Base-by-base conservation (phyloP, 1,140 invertebrate species). In the Harpegnathos saltator region DNA sequence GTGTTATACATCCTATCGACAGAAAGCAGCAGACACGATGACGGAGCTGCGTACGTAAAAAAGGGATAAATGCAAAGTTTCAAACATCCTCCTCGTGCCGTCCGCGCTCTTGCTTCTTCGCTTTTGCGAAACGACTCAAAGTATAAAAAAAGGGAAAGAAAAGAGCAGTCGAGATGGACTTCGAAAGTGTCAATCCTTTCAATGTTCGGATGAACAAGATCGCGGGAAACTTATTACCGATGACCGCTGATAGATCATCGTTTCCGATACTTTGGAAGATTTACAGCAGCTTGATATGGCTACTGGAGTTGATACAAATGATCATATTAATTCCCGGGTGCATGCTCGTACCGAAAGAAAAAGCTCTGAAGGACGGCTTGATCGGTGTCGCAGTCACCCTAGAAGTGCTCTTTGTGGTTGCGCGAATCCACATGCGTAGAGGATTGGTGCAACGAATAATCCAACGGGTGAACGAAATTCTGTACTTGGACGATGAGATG, bases 151-250 rank as follows among this genome's bases (percentile, higher is more conserved):
- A 3, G 7, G 11, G 0, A 44, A 11, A 44, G n/a, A n/a, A 3
- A 5, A 44, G 0, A 44, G 9, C 4, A 9, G 38, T 44, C 38
- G 4, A 44, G 11, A 44, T 44, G 9, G 9, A 44, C 11, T 44
- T 44, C 7, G 38, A 44, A 44, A 44, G 9, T 9, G 9, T 62
- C 0, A 74, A 63, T 52, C 0, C 24, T 0, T 22, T 75, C 3
- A 75, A 75, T 19, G 14, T 22, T 15, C 14, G 17, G 7, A 0
- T 75, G 12, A 75, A 75, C n/a, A 11, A 50, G 24, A 5, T 75
- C 14, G 63, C 59, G 3, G 44, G 72, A 1, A 75, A 75, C 38
- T 1, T 75, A 3, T 17, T 75, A 50, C 59, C 59, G 1, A 63
- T 75, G 15, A 61, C 33, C 4, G 3, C 9, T 5, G 7, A 75